These are phyloP conservation scores for Hirundo rustica DNA, from an alignment of 2,797 vertebrate genomes.

Conservation along the genomic window DNA sequence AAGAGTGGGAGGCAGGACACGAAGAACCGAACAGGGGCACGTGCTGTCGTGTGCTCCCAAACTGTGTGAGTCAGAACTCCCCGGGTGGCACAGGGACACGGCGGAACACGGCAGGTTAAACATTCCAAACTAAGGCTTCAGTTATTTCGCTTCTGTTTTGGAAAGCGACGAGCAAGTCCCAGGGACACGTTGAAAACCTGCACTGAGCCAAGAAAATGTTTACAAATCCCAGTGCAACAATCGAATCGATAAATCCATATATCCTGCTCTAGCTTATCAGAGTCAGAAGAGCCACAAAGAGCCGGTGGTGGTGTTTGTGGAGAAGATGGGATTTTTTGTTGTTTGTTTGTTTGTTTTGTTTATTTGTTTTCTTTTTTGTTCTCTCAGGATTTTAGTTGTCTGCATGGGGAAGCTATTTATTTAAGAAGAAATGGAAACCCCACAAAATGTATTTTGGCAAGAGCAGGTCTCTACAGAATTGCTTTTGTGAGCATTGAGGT, in stretches of 20 bases:
- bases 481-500: background rate
- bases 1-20: background rate
- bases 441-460: background rate
- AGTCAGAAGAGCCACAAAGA: background rate
- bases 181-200: background rate
- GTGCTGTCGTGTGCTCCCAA: background rate
- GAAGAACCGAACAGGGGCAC: background rate
- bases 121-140: background rate
- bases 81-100: background rate
- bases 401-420: background rate
- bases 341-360: background rate
- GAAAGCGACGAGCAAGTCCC: background rate
- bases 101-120: background rate
- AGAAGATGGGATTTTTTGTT: background rate
- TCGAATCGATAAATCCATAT: background rate
- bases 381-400: background rate
- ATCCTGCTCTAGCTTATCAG: background rate
- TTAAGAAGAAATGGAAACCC: background rate
- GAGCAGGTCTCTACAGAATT: background rate
- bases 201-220: background rate
- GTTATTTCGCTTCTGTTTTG: background rate
- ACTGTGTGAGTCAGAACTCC: fast-evolving
- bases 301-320: background rate
- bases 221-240: slow-evolving; percentile 8
- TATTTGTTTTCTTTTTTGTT: background rate